A percentile compares a stretch with the other conserved stretches of the same genome.
phyloP scores from a whole-genome alignment of 2,797 vertebrate genomes.

The Cynodonichthys magdalenae region DNA sequence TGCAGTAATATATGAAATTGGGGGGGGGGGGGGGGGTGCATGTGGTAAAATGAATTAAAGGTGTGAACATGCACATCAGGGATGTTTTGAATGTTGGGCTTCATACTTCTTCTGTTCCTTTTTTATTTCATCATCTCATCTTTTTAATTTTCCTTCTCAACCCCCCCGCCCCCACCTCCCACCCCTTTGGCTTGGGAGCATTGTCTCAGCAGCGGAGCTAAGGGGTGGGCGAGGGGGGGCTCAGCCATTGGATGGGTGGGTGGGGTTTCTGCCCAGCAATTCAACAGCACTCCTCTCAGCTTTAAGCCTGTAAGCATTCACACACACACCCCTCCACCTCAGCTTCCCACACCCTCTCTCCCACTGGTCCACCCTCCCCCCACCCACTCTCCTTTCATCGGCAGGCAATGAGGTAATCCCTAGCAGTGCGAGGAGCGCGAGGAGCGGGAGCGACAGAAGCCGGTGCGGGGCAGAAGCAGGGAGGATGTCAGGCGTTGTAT shows the following conservation, averaged over 20 bases:
- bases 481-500: conserved; percentile 65
- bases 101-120: conserved; percentile 46
- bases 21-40: background rate
- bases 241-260: conserved; percentile 70
- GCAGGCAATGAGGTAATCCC: conserved; percentile 88
- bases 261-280: conserved; percentile 77
- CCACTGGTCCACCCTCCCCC: conserved; percentile 76
- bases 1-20: conserved; percentile 18
- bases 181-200: conserved; percentile 63
- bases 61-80: conserved; percentile 31
- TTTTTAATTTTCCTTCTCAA: conserved; percentile 36
- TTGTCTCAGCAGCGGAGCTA: conserved; percentile 70
- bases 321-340: conserved; percentile 31
- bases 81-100: conserved; percentile 50
- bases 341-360: conserved; percentile 46
- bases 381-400: conserved; percentile 84
- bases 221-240: background rate
- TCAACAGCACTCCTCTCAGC: conserved; percentile 65
- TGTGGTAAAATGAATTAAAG: conserved; percentile 33
- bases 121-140: conserved; percentile 46
- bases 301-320: conserved; percentile 64
- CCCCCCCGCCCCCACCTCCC: conserved; percentile 32
- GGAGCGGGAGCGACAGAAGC: conserved; percentile 62
- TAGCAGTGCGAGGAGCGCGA: conserved; percentile 68
- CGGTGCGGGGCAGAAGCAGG: conserved; percentile 54